A percentile compares a stretch with the other conserved stretches of the same genome.
Conservation (phyloP, 2,113 vertebrate species). For the Prunella fulvescens region DNA sequence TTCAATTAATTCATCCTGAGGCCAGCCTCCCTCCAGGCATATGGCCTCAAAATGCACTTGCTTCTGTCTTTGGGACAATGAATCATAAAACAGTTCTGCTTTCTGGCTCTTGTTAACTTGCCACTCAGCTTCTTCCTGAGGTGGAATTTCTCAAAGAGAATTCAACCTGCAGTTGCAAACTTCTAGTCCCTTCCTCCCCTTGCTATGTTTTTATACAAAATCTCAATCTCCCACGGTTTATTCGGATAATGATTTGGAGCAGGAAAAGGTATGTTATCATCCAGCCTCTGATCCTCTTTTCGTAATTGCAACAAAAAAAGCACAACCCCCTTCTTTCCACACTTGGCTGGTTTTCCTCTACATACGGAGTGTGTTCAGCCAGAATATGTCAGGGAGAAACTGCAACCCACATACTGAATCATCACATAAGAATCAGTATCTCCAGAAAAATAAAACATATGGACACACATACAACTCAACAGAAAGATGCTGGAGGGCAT, state of each 20-base stretch:
- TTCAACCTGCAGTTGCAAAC: not conserved
- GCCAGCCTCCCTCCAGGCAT: not conserved
- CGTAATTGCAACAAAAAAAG: not conserved
- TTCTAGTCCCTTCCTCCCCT: not conserved
- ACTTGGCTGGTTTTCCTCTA: not conserved
- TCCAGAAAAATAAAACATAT: not conserved
- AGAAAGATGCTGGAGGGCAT: not conserved
- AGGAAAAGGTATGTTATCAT: not conserved
- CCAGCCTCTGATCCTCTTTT: not conserved
- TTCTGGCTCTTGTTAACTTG: not conserved
- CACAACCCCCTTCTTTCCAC: not conserved
- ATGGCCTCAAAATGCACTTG: not conserved
- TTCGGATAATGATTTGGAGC: not conserved
- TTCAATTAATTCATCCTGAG: not conserved
- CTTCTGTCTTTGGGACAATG: not conserved
- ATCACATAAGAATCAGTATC: not conserved
- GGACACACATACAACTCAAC: not conserved
- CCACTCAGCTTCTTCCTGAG: not conserved
- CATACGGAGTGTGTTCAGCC: not conserved
- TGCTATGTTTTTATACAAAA: not conserved
- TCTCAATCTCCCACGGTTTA: not conserved
- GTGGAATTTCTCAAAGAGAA: not conserved
- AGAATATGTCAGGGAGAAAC: not conserved
- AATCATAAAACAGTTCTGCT: not conserved
- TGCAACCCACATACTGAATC: not conserved